Conservation (phyloP, 2,797 vertebrate species). For the Harpagifer antarcticus region DNA sequence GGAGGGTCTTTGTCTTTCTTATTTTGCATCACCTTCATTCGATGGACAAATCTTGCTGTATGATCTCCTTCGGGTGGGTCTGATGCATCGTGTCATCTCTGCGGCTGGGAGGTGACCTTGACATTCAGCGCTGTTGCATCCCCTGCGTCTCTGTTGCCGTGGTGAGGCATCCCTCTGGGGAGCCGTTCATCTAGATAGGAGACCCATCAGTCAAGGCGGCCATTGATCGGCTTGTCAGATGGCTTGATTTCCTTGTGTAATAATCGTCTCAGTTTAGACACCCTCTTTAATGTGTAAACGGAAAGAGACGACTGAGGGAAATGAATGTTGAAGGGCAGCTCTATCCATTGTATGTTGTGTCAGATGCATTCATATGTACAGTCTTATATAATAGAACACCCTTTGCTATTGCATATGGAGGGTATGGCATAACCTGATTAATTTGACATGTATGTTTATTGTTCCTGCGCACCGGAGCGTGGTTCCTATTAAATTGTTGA, state of each 20-base stretch:
- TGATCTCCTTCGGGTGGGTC: constrained; percentile 40
- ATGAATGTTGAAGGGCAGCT: constrained; percentile 73
- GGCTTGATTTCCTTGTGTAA: constrained; percentile 83
- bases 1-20: constrained; percentile 10
- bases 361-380: constrained; percentile 39
- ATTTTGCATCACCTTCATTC: constrained; percentile 32
- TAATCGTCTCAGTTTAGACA: constrained; percentile 81
- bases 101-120: constrained; percentile 72
- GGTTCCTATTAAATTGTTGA: constrained; percentile 18
- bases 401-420: constrained; percentile 12
- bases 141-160: constrained; percentile 49
- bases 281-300: constrained; percentile 71
- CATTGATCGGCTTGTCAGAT: constrained; percentile 81
- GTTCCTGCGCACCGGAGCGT: constrained; percentile 29
- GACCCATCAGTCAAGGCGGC: constrained; percentile 81
- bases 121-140: constrained; percentile 49
- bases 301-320: constrained; percentile 62
- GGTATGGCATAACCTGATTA: constrained; percentile 34
- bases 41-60: constrained; percentile 30
- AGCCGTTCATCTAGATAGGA: constrained; percentile 79
- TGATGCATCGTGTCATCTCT: constrained; percentile 48
- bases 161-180: constrained; percentile 71
- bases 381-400: constrained; percentile 23
- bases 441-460: constrained; percentile 24
- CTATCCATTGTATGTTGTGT: constrained; percentile 34